These are phyloP conservation scores for Oncorhynchus gorbuscha DNA, from an alignment of 2,113 vertebrate genomes.

Conservation along the genomic window DNA sequence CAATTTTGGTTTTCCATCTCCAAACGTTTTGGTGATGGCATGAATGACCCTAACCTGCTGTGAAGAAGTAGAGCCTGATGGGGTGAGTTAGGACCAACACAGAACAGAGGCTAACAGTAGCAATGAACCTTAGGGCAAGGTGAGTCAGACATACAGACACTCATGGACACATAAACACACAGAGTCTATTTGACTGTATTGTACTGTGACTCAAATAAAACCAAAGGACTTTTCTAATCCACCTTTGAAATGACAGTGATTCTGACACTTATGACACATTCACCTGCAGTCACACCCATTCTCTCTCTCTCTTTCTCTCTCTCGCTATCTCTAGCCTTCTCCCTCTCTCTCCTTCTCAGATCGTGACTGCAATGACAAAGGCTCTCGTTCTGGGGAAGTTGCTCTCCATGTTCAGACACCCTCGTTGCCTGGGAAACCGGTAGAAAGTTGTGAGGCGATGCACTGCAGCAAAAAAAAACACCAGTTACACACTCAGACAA, in stretches of 20 bases:
- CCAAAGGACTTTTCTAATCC: too few species aligned
- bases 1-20: too few species aligned
- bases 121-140: background rate
- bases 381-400: constrained; percentile 67
- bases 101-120: background rate
- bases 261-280: background rate
- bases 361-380: constrained; percentile 66
- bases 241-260: background rate
- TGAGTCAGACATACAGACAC: constrained; percentile 4
- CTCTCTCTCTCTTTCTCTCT: constrained; percentile 25
- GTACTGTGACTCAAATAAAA: too few species aligned
- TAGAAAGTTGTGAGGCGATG: constrained; percentile 70
- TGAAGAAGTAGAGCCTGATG: background rate
- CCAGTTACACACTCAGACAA: constrained; percentile 4
- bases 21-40: too few species aligned
- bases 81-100: background rate
- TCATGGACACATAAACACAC: too few species aligned
- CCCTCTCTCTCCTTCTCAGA: constrained; percentile 29
- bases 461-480: constrained; percentile 6
- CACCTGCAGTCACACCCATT: background rate
- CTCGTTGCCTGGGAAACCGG: constrained; percentile 73
- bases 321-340: background rate
- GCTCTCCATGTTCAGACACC: constrained; percentile 74
- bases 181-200: too few species aligned
- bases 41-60: too few species aligned